These are phyloP conservation scores for Stichopus horrens DNA, from an alignment of 53 echinoderm and acorn worm genomes.

Conservation along the genomic window DNA sequence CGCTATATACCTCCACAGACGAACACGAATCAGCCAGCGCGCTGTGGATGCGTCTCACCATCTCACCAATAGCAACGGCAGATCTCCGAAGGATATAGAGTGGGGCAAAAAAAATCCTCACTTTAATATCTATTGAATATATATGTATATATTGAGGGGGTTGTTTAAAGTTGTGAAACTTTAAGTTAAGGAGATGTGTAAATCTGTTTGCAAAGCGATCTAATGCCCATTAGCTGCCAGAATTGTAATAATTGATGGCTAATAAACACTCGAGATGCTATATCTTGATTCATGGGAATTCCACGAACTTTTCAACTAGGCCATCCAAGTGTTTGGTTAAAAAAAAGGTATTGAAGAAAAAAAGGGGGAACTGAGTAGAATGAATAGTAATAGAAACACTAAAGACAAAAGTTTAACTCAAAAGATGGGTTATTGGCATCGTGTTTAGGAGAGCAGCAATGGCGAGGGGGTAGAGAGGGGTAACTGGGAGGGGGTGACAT, in stretches of 20 bases:
- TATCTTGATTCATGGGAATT: conserved; percentile 28
- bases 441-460: background rate
- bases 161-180: background rate
- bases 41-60: too few relatives aligned
- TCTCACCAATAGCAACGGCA: too few relatives aligned
- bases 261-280: conserved; percentile 37
- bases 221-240: conserved; percentile 40
- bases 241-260: conserved; percentile 19
- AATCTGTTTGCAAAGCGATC: conserved; percentile 40
- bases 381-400: background rate
- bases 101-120: too few relatives aligned
- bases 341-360: background rate
- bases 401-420: background rate
- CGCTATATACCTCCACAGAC: too few relatives aligned
- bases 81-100: too few relatives aligned
- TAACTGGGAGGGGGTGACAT: background rate
- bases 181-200: conserved; percentile 16
- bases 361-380: background rate
- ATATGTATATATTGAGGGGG: too few relatives aligned
- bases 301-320: conserved; percentile 25
- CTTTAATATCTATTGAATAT: too few relatives aligned
- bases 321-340: conserved; percentile 19
- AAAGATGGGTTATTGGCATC: background rate
- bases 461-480: background rate
- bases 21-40: too few relatives aligned